These are phyloP conservation scores for Lysandra bellargus DNA, from an alignment of 2,888 invertebrate species.

Conservation along the genomic window DNA sequence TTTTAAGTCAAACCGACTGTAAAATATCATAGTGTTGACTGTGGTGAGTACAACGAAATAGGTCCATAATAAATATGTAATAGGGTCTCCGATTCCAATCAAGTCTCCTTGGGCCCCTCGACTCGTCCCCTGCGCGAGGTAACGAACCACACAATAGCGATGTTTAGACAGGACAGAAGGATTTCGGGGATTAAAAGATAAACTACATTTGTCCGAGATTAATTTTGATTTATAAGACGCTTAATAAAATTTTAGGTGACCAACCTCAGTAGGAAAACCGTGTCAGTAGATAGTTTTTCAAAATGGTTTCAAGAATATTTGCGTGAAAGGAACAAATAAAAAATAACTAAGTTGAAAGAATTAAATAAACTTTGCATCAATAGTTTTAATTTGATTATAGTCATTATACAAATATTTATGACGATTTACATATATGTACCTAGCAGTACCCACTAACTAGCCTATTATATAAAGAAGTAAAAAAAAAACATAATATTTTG, in stretches of 20 bases:
- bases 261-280: background rate
- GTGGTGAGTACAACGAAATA: constrained; percentile 77
- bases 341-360: too few species aligned
- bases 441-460: too few species aligned
- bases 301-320: too few species aligned
- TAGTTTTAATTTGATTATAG: too few species aligned
- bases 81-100: constrained; percentile 79
- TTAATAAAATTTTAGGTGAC: background rate
- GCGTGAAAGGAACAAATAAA: too few species aligned
- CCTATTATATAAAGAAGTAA: too few species aligned
- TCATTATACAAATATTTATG: too few species aligned
- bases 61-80: constrained; percentile 79
- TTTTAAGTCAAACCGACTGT: background rate
- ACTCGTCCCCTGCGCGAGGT: constrained; percentile 54
- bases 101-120: constrained; percentile 63
- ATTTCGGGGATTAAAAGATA: constrained; percentile 11
- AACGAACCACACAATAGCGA: constrained; percentile 48
- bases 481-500: background rate
- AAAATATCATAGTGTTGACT: constrained; percentile 50
- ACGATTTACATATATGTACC: too few species aligned
- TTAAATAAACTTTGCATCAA: too few species aligned
- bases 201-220: background rate
- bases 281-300: too few species aligned
- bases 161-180: constrained; percentile 44
- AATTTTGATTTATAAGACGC: constrained; percentile 11